Evolutionary conservation across 2,113 vertebrate species (phyloP).

Genomic region (Saccopteryx bilineata): DNA sequence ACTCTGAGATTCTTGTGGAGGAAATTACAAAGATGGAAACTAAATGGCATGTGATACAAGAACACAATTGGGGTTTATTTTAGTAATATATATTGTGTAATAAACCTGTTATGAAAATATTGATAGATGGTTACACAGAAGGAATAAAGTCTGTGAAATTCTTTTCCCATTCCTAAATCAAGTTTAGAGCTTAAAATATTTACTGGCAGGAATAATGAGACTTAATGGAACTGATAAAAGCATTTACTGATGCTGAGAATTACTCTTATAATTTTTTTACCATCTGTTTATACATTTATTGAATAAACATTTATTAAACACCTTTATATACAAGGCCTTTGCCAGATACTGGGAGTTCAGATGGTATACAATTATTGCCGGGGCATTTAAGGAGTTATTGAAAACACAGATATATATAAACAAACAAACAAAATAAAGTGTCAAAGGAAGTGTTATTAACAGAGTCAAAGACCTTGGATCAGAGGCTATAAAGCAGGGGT

Average conservation of each 20-base stretch:
- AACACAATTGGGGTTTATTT: constrained; percentile 50
- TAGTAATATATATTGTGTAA: constrained; percentile 57
- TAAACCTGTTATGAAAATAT: constrained; percentile 74
- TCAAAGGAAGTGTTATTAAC: not conserved
- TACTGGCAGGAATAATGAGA: constrained; percentile 55
- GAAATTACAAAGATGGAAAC: constrained; percentile 83
- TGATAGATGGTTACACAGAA: constrained; percentile 42
- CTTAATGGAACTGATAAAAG: constrained; percentile 50
- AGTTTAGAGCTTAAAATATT: constrained; percentile 62
- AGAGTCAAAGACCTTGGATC: not conserved
- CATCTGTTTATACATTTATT: constrained; percentile 56
- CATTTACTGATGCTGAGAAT: constrained; percentile 56
- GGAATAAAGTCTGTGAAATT: constrained; percentile 46
- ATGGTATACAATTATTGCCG: not conserved
- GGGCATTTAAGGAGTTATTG: constrained; percentile 47
- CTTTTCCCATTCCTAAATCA: constrained; percentile 66
- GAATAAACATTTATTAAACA: constrained; percentile 50
- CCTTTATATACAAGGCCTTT: constrained; percentile 3
- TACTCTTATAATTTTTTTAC: constrained; percentile 45
- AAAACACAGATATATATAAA: not conserved
- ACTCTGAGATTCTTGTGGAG: constrained; percentile 69
- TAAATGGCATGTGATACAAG: constrained; percentile 78
- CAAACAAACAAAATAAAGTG: not conserved
- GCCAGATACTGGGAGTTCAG: not conserved
- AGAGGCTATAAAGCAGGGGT: not conserved